Percentiles rank a stretch among this genome's conserved stretches.
These are phyloP conservation scores for Pelodiscus sinensis DNA, from an alignment of 2,113 vertebrate species.

Conservation along the genomic window DNA sequence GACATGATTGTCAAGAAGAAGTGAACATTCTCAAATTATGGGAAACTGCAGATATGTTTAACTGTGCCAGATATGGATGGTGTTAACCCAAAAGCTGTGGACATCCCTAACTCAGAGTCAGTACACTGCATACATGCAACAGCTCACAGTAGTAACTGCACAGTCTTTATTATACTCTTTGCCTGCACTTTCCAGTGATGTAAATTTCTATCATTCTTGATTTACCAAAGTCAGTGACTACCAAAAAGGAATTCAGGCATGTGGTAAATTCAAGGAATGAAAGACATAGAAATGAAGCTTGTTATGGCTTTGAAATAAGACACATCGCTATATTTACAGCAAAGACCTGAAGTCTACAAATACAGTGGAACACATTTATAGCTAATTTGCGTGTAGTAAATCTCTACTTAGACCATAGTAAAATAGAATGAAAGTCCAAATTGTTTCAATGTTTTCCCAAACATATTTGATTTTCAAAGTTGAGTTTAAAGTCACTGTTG, in stretches of 20 bases:
- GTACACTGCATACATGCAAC: not conserved
- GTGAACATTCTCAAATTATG: not conserved
- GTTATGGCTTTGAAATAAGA: not conserved
- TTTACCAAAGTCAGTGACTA: not conserved
- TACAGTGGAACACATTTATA: not conserved
- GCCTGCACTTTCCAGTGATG: not conserved
- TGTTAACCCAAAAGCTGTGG: not conserved
- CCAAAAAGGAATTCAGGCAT: not conserved
- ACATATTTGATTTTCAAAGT: not conserved
- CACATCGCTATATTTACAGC: slow-evolving; percentile 10
- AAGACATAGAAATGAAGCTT: not conserved
- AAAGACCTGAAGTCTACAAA: slow-evolving; percentile 23
- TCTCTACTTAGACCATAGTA: not conserved
- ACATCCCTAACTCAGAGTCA: not conserved
- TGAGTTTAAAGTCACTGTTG: not conserved
- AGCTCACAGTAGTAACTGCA: not conserved
- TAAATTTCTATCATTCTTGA: not conserved
- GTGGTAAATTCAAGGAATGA: not conserved
- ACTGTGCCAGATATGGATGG: not conserved
- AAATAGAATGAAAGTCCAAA: not conserved
- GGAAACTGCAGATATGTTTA: not conserved
- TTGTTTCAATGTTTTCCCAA: not conserved
- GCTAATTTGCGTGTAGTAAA: not conserved
- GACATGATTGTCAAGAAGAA: not conserved
- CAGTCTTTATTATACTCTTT: not conserved